phyloP scores from a whole-genome alignment of 2,797 vertebrate species.

The Bradypodion ventrale region DNA sequence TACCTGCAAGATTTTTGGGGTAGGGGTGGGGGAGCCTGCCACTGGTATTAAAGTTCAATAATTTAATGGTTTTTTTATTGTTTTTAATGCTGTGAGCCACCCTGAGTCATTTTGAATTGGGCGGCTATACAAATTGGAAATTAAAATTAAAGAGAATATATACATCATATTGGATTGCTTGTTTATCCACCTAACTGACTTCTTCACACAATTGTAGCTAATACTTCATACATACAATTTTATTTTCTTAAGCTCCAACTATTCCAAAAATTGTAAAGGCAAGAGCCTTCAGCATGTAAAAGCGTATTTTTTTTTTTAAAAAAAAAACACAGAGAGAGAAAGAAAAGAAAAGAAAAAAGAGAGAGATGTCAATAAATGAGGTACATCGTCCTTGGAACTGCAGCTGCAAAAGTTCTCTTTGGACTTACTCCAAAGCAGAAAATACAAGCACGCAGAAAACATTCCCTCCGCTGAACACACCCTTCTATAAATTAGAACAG shows the following conservation, averaged over 20 bases:
- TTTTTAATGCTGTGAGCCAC: no score
- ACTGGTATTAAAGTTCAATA: no score
- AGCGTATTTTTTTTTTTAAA: no score
- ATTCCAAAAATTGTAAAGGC: not conserved
- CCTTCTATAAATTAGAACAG: slow-evolving; percentile 4
- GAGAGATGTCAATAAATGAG: not conserved
- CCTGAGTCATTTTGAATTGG: no score
- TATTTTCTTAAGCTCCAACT: not conserved
- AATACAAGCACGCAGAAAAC: slow-evolving; percentile 20
- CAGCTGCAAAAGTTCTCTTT: slow-evolving; percentile 31
- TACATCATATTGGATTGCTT: not conserved
- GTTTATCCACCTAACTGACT: not conserved
- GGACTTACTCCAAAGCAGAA: slow-evolving; percentile 23
- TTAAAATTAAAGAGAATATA: no score
- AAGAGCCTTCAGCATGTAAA: not conserved
- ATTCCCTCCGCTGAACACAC: slow-evolving; percentile 20
- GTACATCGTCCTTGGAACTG: slow-evolving; percentile 11
- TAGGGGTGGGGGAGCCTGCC: not conserved
- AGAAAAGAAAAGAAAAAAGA: no score
- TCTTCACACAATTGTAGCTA: not conserved
- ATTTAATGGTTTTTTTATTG: no score
- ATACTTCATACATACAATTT: not conserved
- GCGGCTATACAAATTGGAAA: no score
- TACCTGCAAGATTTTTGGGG: not conserved
- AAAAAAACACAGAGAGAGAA: not conserved